Conservation (phyloP, 2,888 invertebrate species). For the Crepidodera aurea region DNA sequence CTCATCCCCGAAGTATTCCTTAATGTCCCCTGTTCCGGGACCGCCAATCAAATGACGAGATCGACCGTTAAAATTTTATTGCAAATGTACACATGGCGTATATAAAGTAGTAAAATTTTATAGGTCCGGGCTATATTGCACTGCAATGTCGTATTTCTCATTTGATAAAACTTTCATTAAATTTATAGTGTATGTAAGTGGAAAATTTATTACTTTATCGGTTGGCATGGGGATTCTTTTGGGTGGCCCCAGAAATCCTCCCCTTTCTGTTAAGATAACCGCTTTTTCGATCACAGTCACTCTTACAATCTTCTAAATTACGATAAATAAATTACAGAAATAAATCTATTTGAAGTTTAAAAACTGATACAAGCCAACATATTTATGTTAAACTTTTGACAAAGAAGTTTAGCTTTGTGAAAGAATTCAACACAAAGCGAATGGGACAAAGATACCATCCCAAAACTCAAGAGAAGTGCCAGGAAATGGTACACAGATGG, state of each 20-base stretch:
- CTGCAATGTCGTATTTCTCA: slow-evolving; percentile 43
- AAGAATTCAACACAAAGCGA: too few species aligned
- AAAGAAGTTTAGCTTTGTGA: too few species aligned
- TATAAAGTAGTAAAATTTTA: slow-evolving; percentile 42
- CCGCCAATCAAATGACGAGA: slow-evolving; percentile 40
- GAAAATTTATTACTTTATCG: slow-evolving; percentile 21
- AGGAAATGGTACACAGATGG: too few species aligned
- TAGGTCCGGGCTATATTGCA: slow-evolving; percentile 44
- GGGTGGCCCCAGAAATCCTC: background rate
- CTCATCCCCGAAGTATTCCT: slow-evolving; percentile 45
- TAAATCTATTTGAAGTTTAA: too few species aligned
- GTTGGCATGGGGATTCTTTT: slow-evolving; percentile 3
- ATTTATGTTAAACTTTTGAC: too few species aligned
- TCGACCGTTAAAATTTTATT: slow-evolving; percentile 43
- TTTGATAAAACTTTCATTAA: slow-evolving; percentile 50
- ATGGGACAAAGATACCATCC: too few species aligned
- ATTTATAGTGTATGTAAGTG: slow-evolving; percentile 39
- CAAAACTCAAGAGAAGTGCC: too few species aligned
- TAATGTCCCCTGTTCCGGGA: slow-evolving; percentile 39
- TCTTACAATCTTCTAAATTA: too few species aligned
- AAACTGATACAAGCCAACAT: too few species aligned
- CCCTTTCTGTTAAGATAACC: background rate
- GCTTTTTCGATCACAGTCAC: too few species aligned
- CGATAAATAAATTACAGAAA: too few species aligned
- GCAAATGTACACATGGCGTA: slow-evolving; percentile 44